These are phyloP conservation scores for Entomobrya proxima DNA, from an alignment of 2,888 invertebrate species.

Conservation along the genomic window DNA sequence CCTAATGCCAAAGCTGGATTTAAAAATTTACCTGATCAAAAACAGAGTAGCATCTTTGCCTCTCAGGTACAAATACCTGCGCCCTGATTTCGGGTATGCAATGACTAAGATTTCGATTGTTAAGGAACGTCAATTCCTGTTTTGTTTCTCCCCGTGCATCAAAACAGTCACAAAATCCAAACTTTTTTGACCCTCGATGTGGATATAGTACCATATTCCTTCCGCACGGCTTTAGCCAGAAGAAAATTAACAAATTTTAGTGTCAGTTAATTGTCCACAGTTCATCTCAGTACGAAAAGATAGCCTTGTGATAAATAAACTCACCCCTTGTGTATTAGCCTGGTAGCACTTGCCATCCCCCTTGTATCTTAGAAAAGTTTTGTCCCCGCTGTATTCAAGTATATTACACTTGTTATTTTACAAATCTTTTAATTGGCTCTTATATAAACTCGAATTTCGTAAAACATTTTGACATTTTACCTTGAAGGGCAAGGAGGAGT, in stretches of 20 bases:
- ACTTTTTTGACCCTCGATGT: conserved; percentile 44
- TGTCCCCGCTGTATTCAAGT: neutral
- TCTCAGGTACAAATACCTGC: conserved; percentile 68
- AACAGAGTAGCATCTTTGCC: conserved; percentile 67
- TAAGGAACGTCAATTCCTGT: conserved; percentile 52
- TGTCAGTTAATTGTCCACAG: neutral
- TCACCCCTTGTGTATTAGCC: conserved; percentile 59
- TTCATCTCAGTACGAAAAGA: neutral
- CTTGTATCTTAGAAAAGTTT: conserved; percentile 31
- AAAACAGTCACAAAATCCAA: conserved; percentile 71
- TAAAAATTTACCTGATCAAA: conserved; percentile 65
- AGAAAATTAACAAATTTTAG: neutral
- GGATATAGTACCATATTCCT: conserved; percentile 66
- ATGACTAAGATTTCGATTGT: conserved; percentile 47
- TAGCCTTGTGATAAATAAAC: neutral
- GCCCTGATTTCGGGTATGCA: conserved; percentile 63
- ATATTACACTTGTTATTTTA: neutral
- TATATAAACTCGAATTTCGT: neutral
- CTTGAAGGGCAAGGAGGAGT: conserved; percentile 2
- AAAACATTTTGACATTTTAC: neutral
- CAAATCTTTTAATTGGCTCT: neutral
- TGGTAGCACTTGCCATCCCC: conserved; percentile 56
- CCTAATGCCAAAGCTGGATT: neutral
- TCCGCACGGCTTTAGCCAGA: conserved; percentile 42
- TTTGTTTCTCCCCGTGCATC: conserved; percentile 67